A percentile compares a stretch with the other conserved stretches of the same genome.
Conservation (phyloP, 2,888 invertebrate species). For the Leptopilina drosophilae region DNA sequence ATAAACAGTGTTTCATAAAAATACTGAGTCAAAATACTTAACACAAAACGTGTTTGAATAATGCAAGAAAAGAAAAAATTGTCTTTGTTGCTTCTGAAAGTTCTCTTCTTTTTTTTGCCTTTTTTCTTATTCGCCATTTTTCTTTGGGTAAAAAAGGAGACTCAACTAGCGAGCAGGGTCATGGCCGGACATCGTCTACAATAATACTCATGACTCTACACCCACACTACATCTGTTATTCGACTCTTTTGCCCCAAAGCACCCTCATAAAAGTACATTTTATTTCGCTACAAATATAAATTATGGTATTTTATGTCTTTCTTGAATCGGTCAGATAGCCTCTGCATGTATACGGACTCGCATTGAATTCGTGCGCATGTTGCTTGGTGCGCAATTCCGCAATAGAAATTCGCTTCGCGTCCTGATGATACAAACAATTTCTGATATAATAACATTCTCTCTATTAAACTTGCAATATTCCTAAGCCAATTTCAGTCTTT, state of each 20-base stretch:
- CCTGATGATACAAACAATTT: conserved; percentile 8
- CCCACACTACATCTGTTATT: conserved; percentile 69
- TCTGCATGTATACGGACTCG: conserved; percentile 7
- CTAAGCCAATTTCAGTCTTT: background rate
- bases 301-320: conserved; percentile 54
- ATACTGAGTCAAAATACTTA: too few relatives aligned
- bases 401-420: conserved; percentile 22
- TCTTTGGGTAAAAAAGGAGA: conserved; percentile 55
- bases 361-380: conserved; percentile 20
- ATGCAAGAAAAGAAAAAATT: conserved; percentile 49
- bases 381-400: conserved; percentile 9
- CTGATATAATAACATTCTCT: conserved; percentile 24
- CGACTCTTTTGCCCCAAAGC: conserved; percentile 55
- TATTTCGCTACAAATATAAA: conserved; percentile 55
- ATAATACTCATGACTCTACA: conserved; percentile 63
- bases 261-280: conserved; percentile 66
- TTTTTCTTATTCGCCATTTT: background rate
- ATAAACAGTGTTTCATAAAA: conserved; percentile 43
- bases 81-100: conserved; percentile 46
- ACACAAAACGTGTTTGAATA: conserved; percentile 65
- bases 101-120: conserved; percentile 46
- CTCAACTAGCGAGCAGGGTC: conserved; percentile 72
- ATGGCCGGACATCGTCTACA: conserved; percentile 76
- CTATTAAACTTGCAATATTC: background rate
- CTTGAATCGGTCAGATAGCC: conserved; percentile 38